Percentiles rank a stretch among this genome's conserved stretches.
phyloP scores from a whole-genome alignment of 2,113 vertebrate species.

The Coturnix japonica region DNA sequence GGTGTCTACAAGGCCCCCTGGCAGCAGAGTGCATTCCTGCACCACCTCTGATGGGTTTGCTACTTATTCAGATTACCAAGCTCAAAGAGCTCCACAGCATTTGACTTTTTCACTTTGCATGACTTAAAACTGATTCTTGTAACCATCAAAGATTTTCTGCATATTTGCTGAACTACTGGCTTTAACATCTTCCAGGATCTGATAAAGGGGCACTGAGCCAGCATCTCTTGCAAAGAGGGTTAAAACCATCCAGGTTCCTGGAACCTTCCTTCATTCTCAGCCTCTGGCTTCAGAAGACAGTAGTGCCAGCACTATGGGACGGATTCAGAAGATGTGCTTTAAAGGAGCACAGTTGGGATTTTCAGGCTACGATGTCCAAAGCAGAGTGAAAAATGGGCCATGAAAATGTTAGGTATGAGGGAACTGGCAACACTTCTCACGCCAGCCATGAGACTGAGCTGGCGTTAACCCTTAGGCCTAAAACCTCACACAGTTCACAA shows the following conservation, averaged over 20 bases:
- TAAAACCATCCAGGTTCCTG: neutral
- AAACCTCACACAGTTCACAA: neutral
- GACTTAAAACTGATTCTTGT: neutral
- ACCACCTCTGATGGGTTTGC: neutral
- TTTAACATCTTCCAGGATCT: neutral
- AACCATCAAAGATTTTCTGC: neutral
- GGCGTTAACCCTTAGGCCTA: neutral
- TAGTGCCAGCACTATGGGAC: neutral
- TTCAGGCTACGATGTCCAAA: neutral
- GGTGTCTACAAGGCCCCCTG: neutral
- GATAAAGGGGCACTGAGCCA: neutral
- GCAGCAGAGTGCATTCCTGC: neutral
- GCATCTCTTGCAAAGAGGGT: neutral
- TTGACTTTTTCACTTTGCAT: neutral
- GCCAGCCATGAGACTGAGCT: neutral
- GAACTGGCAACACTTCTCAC: neutral
- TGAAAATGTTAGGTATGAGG: neutral
- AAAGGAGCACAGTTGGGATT: neutral
- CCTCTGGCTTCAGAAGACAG: neutral
- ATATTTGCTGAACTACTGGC: neutral
- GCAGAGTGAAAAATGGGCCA: neutral
- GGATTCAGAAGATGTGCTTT: neutral
- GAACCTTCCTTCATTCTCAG: neutral
- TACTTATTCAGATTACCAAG: neutral
- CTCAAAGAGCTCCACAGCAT: neutral